These are phyloP conservation scores for Siniperca obscura DNA, from an alignment of 2,797 vertebrate genomes.

Conservation along the genomic window DNA sequence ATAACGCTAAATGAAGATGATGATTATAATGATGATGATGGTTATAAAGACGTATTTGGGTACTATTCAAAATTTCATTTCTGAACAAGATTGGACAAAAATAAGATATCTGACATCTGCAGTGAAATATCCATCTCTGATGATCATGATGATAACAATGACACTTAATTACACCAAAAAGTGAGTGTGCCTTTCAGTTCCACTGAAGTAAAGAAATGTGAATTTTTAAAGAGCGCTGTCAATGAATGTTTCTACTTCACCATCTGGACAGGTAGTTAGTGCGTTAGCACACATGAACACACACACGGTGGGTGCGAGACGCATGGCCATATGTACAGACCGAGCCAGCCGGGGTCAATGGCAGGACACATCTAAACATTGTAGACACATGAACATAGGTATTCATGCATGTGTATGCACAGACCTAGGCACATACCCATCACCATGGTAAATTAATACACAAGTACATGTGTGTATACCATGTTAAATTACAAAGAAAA, in stretches of 20 bases:
- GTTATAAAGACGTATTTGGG: constrained; percentile 10
- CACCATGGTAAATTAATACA: constrained; percentile 20
- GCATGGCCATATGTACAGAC: constrained; percentile 71
- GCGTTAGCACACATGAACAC: constrained; percentile 68
- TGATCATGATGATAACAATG: neutral
- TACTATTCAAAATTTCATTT: constrained; percentile 31
- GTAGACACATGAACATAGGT: constrained; percentile 44
- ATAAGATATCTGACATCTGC: constrained; percentile 15
- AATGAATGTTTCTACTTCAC: constrained; percentile 64
- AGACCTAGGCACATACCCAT: neutral
- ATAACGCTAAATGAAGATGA: constrained; percentile 28
- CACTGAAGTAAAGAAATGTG: constrained; percentile 29
- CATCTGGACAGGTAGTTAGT: constrained; percentile 78
- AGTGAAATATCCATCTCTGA: constrained; percentile 9
- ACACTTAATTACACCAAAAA: constrained; percentile 16
- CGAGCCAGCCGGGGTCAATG: constrained; percentile 63
- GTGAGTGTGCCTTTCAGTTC: constrained; percentile 8
- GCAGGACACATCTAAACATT: constrained; percentile 62
- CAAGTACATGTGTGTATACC: neutral
- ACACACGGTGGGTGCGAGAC: constrained; percentile 65
- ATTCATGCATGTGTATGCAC: constrained; percentile 12
- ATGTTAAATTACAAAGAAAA: neutral
- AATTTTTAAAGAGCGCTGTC: constrained; percentile 51
- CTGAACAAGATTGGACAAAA: constrained; percentile 5
- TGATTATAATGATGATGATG: constrained; percentile 29